These are phyloP conservation scores for Grapholita molesta DNA, from an alignment of 1,140 invertebrate species.

Conservation along the genomic window DNA sequence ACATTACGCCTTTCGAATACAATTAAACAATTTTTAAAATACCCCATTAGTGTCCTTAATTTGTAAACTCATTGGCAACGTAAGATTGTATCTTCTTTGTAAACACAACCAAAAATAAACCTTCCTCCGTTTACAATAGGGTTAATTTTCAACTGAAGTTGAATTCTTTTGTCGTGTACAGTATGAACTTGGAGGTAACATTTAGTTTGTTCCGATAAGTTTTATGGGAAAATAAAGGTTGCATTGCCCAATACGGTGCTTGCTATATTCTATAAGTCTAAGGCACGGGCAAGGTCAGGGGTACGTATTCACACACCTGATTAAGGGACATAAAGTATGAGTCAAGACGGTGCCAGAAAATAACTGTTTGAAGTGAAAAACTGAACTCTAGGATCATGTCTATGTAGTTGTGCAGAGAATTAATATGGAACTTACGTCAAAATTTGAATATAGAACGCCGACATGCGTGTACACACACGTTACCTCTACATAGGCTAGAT, in stretches of 20 bases:
- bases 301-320: too few species aligned
- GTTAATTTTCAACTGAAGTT: background rate
- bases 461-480: too few species aligned
- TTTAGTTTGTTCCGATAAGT: background rate
- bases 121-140: background rate
- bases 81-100: conserved; percentile 3
- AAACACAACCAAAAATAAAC: background rate
- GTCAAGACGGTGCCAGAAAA: too few species aligned
- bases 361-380: too few species aligned
- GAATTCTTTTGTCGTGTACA: background rate
- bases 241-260: background rate
- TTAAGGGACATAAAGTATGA: too few species aligned
- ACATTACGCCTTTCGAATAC: background rate
- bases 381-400: too few species aligned
- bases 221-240: conserved; percentile 10
- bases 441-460: too few species aligned
- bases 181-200: conserved; percentile 9
- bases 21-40: conserved; percentile 18
- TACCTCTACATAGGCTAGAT: too few species aligned
- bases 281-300: too few species aligned
- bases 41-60: conserved; percentile 15
- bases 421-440: too few species aligned
- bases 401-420: too few species aligned
- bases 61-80: conserved; percentile 14
- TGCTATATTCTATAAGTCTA: background rate